Base-by-base conservation (phyloP, 1,140 invertebrate genomes). In the Oscheius sp. region DNA sequence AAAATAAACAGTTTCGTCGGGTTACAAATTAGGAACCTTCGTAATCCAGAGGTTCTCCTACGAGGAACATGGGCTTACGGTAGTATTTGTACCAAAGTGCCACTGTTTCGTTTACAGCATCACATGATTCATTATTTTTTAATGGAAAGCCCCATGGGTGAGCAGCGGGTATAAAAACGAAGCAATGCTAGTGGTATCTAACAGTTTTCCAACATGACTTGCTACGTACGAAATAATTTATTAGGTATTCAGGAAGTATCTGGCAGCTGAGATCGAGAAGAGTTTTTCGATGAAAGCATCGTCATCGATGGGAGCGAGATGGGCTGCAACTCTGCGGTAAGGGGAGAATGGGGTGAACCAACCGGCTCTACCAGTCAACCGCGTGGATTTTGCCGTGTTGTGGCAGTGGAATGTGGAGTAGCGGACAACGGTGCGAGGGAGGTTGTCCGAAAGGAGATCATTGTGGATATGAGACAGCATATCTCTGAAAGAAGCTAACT, bases 291-390 rank as follows among this genome's bases (percentile, higher is more conserved):
- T 63, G 29, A 63, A 63, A 10, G 29, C 26, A 26, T 63, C 61
- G 31, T 71, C 69, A 55, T 71, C 69, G 10, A 71, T 23, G 3
- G 69, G 52, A 18, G 58, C 38, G 18, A 71, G 35, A 23, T 71
- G 69, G 35, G 69, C 69, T 70, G 58, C 28, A 70, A 62, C 18
- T 58, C 7, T 32, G 31, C 35, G 23, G 31, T 36, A 64, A 64
- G 42, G 42, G 35, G n/a, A 64, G 15, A 15, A 64, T 10, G 38
- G 13, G 4, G n/a, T 26, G 3, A 0, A 31, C 34, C 3, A 1
- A 70, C 68, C 68, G 28, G 69, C 69, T 55, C 69, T 71, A 31
- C 69, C 69, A 32, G 69, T 71, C 15, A 71, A 13, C 28, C 59
- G 42, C 13, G 58, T 32, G 18, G 58, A n/a, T 13, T 63, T 71